Conservation (phyloP, 2,888 invertebrate genomes). For the Altica lythri region DNA sequence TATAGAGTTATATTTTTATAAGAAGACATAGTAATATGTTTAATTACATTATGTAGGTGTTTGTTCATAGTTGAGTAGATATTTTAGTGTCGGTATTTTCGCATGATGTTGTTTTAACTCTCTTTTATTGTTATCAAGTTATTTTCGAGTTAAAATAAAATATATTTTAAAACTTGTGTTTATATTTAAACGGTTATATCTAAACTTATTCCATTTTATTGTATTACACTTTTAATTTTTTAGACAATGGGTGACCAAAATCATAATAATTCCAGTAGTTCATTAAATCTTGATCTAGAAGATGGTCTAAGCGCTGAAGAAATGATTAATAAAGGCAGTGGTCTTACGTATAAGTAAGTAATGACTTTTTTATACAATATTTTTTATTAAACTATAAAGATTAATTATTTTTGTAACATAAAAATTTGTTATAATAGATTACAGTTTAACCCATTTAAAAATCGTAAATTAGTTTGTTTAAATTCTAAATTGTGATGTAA, state of each 20-base stretch:
- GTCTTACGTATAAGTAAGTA: conserved; percentile 46
- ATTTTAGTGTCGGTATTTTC: not conserved
- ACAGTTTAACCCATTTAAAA: too few species aligned
- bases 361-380: not conserved
- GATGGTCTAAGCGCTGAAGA: conserved; percentile 44
- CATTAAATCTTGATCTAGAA: conserved; percentile 34
- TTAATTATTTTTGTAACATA: too few species aligned
- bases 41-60: conserved; percentile 17
- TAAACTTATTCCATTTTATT: not conserved
- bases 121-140: too few species aligned
- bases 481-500: too few species aligned
- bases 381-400: not conserved
- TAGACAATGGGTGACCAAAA: conserved; percentile 23
- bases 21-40: conserved; percentile 15
- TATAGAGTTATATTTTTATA: not conserved
- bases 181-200: not conserved
- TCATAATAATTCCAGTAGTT: conserved; percentile 10
- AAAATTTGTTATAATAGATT: too few species aligned
- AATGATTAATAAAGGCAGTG: conserved; percentile 44
- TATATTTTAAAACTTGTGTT: too few species aligned
- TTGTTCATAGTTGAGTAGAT: too few species aligned
- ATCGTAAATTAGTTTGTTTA: too few species aligned
- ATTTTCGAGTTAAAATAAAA: too few species aligned
- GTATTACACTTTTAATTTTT: not conserved
- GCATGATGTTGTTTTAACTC: conserved; percentile 6